Percentiles rank a stretch among this genome's conserved stretches.
Conservation (phyloP, 1,140 invertebrate genomes). For the Lasaia peninsularis region DNA sequence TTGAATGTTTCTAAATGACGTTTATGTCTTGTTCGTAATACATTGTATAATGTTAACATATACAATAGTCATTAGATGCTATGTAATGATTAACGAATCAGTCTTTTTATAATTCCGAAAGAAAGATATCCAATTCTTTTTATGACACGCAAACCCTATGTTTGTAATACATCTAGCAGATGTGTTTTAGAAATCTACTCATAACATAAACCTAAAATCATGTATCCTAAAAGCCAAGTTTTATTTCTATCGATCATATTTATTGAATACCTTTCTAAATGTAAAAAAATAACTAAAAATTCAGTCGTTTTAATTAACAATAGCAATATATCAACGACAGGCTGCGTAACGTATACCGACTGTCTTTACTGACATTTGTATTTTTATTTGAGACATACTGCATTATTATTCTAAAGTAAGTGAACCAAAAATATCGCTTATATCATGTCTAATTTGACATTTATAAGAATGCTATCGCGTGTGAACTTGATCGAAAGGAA, state of each 20-base stretch:
- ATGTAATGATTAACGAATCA: not conserved
- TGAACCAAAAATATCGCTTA: slow-evolving; percentile 20
- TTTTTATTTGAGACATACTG: not conserved
- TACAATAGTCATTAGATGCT: too few relatives aligned
- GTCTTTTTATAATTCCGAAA: not conserved
- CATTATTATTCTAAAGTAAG: slow-evolving; percentile 8
- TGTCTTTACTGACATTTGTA: slow-evolving; percentile 4
- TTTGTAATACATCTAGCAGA: too few relatives aligned
- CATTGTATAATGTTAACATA: not conserved
- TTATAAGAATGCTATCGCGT: slow-evolving; percentile 30
- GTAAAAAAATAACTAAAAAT: not conserved
- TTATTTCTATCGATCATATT: too few relatives aligned
- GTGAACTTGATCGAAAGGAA: slow-evolving; percentile 26
- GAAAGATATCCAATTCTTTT: too few relatives aligned
- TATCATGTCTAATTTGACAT: slow-evolving; percentile 27
- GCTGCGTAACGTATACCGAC: not conserved
- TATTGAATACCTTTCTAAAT: not conserved
- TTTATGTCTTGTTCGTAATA: not conserved
- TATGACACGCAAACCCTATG: too few relatives aligned
- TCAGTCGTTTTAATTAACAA: not conserved
- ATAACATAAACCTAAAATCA: too few relatives aligned
- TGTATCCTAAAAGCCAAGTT: too few relatives aligned
- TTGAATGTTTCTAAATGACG: not conserved
- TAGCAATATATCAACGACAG: not conserved
- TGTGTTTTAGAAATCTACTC: too few relatives aligned